These are phyloP conservation scores for Clunio marinus DNA, from an alignment of 2,888 invertebrate genomes.

Conservation along the genomic window DNA sequence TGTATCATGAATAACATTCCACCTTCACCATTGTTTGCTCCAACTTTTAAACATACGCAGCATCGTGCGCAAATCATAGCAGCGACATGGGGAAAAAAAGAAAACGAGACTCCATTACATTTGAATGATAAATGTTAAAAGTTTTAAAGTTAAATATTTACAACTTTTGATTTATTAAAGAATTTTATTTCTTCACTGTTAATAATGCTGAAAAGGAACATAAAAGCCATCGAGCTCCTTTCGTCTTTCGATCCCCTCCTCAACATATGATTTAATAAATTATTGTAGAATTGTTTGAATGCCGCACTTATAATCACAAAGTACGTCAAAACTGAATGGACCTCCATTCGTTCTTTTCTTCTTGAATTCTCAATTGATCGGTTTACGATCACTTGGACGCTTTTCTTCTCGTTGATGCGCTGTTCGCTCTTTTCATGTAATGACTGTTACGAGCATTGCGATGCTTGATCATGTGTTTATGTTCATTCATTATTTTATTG, in stretches of 20 bases:
- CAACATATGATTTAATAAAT: slow-evolving; percentile 21
- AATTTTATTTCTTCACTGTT: slow-evolving; percentile 6
- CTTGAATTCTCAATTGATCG: not conserved
- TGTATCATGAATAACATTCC: not conserved
- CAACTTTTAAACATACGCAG: too few relatives aligned
- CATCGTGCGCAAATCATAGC: too few relatives aligned
- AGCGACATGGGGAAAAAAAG: too few relatives aligned
- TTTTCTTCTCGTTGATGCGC: too few relatives aligned
- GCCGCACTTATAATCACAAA: slow-evolving; percentile 24
- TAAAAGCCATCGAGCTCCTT: not conserved
- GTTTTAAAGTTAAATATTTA: not conserved
- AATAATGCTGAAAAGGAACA: slow-evolving; percentile 4
- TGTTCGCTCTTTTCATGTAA: too few relatives aligned
- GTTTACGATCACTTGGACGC: not conserved
- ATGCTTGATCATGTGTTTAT: slow-evolving; percentile 24
- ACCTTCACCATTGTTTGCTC: not conserved
- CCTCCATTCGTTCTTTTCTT: not conserved
- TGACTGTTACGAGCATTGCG: too few relatives aligned
- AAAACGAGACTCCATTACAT: not conserved
- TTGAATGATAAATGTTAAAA: slow-evolving; percentile 11
- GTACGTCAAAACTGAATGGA: not conserved
- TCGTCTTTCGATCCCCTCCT: not conserved
- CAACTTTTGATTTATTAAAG: slow-evolving; percentile 19
- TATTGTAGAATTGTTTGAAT: slow-evolving; percentile 23
- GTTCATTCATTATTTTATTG: slow-evolving; percentile 30